These are phyloP conservation scores for Anas capensis DNA, from an alignment of 2,797 vertebrate species.

Conservation along the genomic window DNA sequence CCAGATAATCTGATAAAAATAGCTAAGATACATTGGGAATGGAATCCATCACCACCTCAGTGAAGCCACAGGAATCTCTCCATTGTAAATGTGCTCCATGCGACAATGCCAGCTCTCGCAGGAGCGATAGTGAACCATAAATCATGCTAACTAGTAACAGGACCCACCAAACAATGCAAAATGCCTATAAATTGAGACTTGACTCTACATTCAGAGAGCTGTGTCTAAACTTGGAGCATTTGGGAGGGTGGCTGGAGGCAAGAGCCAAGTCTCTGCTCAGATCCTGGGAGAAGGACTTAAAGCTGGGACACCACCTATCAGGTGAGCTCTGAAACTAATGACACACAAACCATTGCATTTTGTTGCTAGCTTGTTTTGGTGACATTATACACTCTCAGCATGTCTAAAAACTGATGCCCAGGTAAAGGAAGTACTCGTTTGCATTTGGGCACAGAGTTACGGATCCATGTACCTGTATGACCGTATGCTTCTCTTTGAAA, in stretches of 20 bases:
- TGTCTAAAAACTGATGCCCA: not conserved
- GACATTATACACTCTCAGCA: not conserved
- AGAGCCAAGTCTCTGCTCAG: not conserved
- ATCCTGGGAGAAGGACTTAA: not conserved
- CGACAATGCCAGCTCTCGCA: not conserved
- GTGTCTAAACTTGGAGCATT: not conserved
- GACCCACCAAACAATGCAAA: slow-evolving; percentile 25
- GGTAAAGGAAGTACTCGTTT: not conserved
- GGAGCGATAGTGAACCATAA: slow-evolving; percentile 15
- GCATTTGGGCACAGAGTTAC: not conserved
- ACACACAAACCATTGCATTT: not conserved
- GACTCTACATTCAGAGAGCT: not conserved
- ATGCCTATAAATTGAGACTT: not conserved
- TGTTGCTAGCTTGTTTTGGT: not conserved
- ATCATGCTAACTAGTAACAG: slow-evolving; percentile 45
- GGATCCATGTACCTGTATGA: not conserved
- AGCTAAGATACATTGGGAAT: slow-evolving; percentile 12
- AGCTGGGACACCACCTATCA: not conserved
- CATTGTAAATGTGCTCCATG: not conserved
- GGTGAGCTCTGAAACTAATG: not conserved
- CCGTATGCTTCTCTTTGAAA: not conserved
- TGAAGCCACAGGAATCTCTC: slow-evolving; percentile 44
- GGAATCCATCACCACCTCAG: not conserved
- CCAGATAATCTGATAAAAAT: slow-evolving; percentile 16
- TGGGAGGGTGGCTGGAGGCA: not conserved